These are phyloP conservation scores for Scaptomyza pallida DNA, from an alignment of 1,140 invertebrate genomes.

Conservation along the genomic window DNA sequence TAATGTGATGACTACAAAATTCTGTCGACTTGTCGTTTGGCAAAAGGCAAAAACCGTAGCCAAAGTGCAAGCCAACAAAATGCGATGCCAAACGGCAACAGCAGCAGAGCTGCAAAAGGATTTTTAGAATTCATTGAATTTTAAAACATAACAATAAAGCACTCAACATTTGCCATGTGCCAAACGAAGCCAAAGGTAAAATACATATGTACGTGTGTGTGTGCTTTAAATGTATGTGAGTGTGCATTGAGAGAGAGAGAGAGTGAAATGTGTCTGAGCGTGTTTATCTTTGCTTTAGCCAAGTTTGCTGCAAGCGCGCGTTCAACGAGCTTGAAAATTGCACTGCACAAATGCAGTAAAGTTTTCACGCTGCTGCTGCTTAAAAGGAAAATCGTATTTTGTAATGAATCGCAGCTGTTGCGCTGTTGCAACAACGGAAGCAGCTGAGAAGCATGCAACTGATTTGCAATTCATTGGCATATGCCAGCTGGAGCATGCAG, in stretches of 20 bases:
- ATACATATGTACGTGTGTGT: constrained; percentile 1
- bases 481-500: constrained; percentile 19
- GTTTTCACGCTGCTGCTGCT: constrained; percentile 53
- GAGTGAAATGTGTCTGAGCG: constrained; percentile 11
- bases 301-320: constrained; percentile 17
- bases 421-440: constrained; percentile 17
- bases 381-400: constrained; percentile 69
- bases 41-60: constrained; percentile 26
- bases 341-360: constrained; percentile 61
- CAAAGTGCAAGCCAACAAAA: constrained; percentile 49
- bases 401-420: constrained; percentile 78
- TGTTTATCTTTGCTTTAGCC: constrained; percentile 21
- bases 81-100: constrained; percentile 45
- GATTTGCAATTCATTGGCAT: constrained; percentile 75
- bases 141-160: constrained; percentile 83
- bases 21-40: constrained; percentile 65
- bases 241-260: neutral
- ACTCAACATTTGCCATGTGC: constrained; percentile 73
- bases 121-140: constrained; percentile 82
- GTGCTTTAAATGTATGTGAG: neutral
- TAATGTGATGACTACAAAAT: constrained; percentile 65
- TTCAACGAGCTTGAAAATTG: constrained; percentile 75
- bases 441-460: constrained; percentile 21
- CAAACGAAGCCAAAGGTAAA: constrained; percentile 63
- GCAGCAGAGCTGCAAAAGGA: constrained; percentile 25